Evolutionary conservation across 2,888 invertebrate genomes (phyloP), one percentile per base, ranked within the genome.

Genomic region (Rugalucina vietnamica): DNA sequence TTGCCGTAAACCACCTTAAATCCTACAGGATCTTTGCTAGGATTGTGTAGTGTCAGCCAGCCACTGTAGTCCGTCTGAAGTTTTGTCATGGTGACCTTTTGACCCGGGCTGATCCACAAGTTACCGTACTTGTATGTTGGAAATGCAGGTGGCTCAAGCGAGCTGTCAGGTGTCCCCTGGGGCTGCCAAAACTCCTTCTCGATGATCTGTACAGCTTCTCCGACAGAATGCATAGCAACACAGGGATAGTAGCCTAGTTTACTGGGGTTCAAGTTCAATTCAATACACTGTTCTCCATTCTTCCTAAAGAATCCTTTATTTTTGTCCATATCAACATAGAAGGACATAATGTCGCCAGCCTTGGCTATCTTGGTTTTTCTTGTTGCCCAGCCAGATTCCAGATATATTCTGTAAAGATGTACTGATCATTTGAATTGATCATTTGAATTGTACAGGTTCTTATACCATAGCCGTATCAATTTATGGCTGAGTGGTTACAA

Each of bases 91-190:
- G 39, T 71, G 12, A 92, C 73, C 1, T 82, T 88, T 24, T 86
- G 85, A 0, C 91, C 91, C 43, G 92, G 92, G 73, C 92, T 93
- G 74, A 93, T 91, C 90, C 90, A 91, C 57, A 93, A 76, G 73
- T 92, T 91, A 50, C 92, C 91, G 85, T 92, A 92, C 71, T 91
- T 92, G 85, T 91, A 90, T 8, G 90, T 90, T 36, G 91, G 81
- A 85, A 91, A 91, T 12, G 92, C 90, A 79, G 86, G 85, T 32
- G 91, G 91, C n/a, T 87, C 79, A 14, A 79, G 27, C 3, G 72
- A 65, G 24, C 65, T 65, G 34, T 65, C 65, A 12, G 65, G 65
- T 4, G 65, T 34, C 5, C 65, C 65, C 1, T 2, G 24, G 1
- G 65, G 65, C 24, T 65, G 34, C 92, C 92, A 93, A 4, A 91